Percentiles rank a stretch among this genome's conserved stretches.
phyloP scores from a whole-genome alignment of 2,113 vertebrate species.

The Ptilonorhynchus violaceus region DNA sequence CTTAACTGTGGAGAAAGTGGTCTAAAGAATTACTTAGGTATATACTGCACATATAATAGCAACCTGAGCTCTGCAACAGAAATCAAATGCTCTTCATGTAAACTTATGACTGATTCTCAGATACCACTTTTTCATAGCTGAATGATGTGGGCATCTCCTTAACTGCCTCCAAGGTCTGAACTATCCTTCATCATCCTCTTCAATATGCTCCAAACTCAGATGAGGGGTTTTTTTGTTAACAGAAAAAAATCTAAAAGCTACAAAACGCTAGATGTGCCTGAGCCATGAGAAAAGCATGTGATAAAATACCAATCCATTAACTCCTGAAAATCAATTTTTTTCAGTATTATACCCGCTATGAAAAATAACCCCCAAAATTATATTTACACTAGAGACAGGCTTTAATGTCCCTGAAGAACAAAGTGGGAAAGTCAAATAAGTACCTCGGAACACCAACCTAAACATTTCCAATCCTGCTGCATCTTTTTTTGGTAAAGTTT shows the following conservation, averaged over 20 bases:
- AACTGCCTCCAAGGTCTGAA: background rate
- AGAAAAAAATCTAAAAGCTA: background rate
- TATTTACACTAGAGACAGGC: background rate
- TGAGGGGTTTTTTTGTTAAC: accelerated
- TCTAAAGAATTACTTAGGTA: background rate
- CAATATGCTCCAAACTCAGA: background rate
- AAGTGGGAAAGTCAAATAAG: background rate
- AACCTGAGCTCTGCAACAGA: background rate
- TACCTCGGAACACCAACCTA: background rate
- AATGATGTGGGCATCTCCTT: background rate
- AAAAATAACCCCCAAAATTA: background rate
- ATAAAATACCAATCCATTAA: background rate
- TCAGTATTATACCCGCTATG: background rate
- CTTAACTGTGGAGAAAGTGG: background rate
- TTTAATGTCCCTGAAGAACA: background rate
- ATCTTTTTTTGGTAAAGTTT: conserved; percentile 10
- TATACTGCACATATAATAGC: background rate
- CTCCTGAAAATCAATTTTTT: background rate
- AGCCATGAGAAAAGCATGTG: background rate
- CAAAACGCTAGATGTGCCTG: background rate
- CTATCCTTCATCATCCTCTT: background rate
- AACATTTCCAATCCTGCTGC: background rate
- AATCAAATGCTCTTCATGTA: background rate
- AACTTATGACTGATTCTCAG: background rate
- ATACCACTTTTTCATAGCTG: background rate